Percentiles rank a stretch among this genome's conserved stretches.
phyloP scores from a whole-genome alignment of 1,140 invertebrate genomes.

The Limonius californicus region DNA sequence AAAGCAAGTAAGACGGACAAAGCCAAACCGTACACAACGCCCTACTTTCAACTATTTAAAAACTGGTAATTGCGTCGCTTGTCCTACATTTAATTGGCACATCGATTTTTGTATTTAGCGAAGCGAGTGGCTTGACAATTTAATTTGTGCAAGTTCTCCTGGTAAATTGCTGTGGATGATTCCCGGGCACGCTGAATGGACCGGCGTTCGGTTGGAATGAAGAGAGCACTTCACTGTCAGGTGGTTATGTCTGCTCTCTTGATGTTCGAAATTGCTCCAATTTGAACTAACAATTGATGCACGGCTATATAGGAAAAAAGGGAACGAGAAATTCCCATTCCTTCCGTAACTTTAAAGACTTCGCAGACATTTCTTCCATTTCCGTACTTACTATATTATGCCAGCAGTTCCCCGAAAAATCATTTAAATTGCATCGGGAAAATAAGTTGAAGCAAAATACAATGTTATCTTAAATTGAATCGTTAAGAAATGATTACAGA shows the following conservation, averaged over 20 bases:
- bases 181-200: slow-evolving; percentile 27
- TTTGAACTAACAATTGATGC: slow-evolving; percentile 32
- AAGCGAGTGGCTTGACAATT: slow-evolving; percentile 37
- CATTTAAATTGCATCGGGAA: too few species aligned
- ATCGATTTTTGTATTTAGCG: slow-evolving; percentile 20
- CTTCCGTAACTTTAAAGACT: not conserved
- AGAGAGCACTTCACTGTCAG: slow-evolving; percentile 43
- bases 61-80: slow-evolving; percentile 1
- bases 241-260: slow-evolving; percentile 45
- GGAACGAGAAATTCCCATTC: slow-evolving; percentile 3
- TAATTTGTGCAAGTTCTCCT: slow-evolving; percentile 44
- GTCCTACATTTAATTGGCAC: slow-evolving; percentile 21
- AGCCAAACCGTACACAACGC: not conserved
- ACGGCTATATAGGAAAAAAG: slow-evolving; percentile 6
- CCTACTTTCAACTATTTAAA: not conserved
- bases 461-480: too few species aligned
- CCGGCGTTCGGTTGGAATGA: slow-evolving; percentile 33
- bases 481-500: too few species aligned
- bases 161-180: slow-evolving; percentile 45
- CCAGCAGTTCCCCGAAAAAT: not conserved
- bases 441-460: too few species aligned
- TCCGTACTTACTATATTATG: not conserved
- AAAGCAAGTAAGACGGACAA: not conserved
- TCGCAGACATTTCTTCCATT: slow-evolving; percentile 1
- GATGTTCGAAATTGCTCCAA: slow-evolving; percentile 43